A percentile compares a stretch with the other conserved stretches of the same genome.
Conservation (phyloP, 2,797 vertebrate species). For the Eutrigla gurnardus region DNA sequence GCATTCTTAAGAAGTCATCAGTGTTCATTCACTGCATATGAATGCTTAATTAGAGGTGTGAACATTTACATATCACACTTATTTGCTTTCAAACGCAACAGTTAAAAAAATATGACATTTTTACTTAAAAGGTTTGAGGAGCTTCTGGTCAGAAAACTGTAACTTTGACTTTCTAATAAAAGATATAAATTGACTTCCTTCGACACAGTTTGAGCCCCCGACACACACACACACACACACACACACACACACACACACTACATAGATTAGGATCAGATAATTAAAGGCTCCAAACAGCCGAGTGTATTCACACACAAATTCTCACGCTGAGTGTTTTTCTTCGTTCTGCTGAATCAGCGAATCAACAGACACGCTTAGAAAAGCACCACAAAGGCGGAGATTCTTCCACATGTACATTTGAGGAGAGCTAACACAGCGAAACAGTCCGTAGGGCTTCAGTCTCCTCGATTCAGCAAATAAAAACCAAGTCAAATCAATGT, state of each 20-base stretch:
- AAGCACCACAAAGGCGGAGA: background rate
- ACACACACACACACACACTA: background rate
- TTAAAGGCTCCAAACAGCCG: conserved; percentile 26
- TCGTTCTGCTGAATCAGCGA: background rate
- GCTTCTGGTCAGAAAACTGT: background rate
- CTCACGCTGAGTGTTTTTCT: background rate
- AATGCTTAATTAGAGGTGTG: background rate
- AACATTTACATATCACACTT: background rate
- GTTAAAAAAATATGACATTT: background rate
- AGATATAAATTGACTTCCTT: too few species aligned
- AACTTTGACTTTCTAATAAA: background rate
- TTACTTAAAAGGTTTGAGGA: background rate
- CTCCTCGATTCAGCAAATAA: background rate
- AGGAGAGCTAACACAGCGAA: background rate
- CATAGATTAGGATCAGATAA: conserved; percentile 58
- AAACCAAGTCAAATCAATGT: background rate
- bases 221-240: conserved; percentile 4
- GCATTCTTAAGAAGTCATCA: background rate
- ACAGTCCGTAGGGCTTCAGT: background rate
- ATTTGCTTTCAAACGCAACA: background rate
- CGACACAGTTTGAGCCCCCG: background rate
- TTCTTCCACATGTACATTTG: background rate
- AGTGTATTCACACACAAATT: conserved; percentile 48
- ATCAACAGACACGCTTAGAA: conserved; percentile 13
- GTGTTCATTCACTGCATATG: background rate